phyloP scores from a whole-genome alignment of 2,797 vertebrate genomes.

The Anabas testudineus region DNA sequence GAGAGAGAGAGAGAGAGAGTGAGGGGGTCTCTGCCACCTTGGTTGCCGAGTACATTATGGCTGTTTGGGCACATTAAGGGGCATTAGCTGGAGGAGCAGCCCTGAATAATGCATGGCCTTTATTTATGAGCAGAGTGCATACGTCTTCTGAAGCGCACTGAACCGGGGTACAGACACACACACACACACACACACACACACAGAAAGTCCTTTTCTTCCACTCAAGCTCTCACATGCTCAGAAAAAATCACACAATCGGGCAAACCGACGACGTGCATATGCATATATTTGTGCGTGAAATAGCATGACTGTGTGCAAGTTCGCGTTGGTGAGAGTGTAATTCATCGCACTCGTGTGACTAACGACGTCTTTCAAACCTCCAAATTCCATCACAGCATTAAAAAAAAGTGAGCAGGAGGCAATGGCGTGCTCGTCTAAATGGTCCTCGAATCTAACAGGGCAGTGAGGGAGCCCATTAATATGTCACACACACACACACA shows the following conservation, averaged over 20 bases:
- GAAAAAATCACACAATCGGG: slow-evolving; percentile 21
- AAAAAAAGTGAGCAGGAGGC: slow-evolving; percentile 12
- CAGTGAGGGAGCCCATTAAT: slow-evolving; percentile 38
- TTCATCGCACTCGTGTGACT: slow-evolving; percentile 15
- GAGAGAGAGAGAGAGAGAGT: too few relatives aligned
- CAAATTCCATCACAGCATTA: slow-evolving; percentile 6
- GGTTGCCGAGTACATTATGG: slow-evolving; percentile 68
- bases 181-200: slow-evolving; percentile 20
- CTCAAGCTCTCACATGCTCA: neutral
- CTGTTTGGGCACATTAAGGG: slow-evolving; percentile 79
- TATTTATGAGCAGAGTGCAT: slow-evolving; percentile 76
- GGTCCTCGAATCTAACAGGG: slow-evolving; percentile 15
- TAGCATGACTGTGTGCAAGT: neutral
- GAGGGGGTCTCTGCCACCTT: slow-evolving; percentile 64
- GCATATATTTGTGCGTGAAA: slow-evolving; percentile 1
- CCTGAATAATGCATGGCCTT: slow-evolving; percentile 78
- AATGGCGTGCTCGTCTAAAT: neutral
- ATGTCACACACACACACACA: neutral
- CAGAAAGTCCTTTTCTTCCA: neutral
- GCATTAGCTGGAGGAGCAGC: slow-evolving; percentile 74
- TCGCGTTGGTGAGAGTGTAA: slow-evolving; percentile 11
- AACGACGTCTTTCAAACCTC: slow-evolving; percentile 7
- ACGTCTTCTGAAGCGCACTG: slow-evolving; percentile 64
- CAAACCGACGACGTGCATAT: neutral
- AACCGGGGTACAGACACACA: slow-evolving; percentile 15